Evolutionary conservation across 2,888 invertebrate species (phyloP).

Genomic region (Oxytorus armatus): DNA sequence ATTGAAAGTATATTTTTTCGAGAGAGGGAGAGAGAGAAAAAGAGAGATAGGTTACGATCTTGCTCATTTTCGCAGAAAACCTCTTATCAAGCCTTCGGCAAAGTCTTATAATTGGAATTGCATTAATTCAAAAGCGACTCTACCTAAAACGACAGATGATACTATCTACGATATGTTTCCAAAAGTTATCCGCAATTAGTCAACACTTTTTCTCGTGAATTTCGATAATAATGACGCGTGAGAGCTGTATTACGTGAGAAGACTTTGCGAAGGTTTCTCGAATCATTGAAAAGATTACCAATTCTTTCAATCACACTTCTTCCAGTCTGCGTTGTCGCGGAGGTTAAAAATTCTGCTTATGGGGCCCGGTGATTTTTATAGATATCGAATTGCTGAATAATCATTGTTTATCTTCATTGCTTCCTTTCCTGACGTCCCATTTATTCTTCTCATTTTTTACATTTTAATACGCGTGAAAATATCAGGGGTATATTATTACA

Average conservation of each 20-base stretch:
- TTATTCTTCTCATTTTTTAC: too few relatives aligned
- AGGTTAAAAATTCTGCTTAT: neutral
- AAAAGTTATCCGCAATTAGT: neutral
- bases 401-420: neutral
- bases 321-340: neutral
- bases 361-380: neutral
- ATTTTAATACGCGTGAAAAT: too few relatives aligned
- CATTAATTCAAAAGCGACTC: conserved; percentile 16
- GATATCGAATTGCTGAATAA: neutral
- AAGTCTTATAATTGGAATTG: neutral
- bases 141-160: neutral
- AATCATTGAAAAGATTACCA: too few relatives aligned
- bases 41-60: neutral
- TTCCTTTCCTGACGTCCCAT: too few relatives aligned
- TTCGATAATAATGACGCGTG: neutral
- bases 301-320: too few relatives aligned
- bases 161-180: neutral
- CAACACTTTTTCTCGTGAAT: neutral
- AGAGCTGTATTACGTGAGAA: neutral
- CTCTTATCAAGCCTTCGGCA: conserved; percentile 10
- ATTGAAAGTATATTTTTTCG: conserved; percentile 46
- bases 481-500: too few relatives aligned
- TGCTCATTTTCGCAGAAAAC: conserved; percentile 15
- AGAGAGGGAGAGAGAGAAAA: neutral
- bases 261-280: too few relatives aligned